Conservation (phyloP, 23 tunicate species). For the Phallusia fumigata region DNA sequence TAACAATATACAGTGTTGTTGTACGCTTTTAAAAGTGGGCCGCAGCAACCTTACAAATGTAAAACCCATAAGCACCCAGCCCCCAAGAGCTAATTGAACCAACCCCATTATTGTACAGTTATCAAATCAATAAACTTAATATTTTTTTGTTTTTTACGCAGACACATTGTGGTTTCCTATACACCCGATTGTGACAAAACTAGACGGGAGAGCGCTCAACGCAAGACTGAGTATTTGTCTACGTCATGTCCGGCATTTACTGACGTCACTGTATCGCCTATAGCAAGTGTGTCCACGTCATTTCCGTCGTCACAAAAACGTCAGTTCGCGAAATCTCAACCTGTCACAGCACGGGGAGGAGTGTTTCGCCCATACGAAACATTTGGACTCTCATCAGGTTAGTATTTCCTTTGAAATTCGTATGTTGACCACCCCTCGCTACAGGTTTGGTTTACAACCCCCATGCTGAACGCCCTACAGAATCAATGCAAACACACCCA, state of each 20-base stretch:
- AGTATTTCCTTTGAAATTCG: too few species aligned
- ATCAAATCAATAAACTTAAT: too few species aligned
- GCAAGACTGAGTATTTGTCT: slow-evolving; percentile 52
- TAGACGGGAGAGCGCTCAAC: neutral
- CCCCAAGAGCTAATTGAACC: too few species aligned
- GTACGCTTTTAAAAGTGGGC: too few species aligned
- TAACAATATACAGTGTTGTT: too few species aligned
- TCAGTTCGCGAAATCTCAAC: neutral
- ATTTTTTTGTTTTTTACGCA: neutral
- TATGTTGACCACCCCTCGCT: too few species aligned
- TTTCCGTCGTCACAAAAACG: slow-evolving; percentile 31
- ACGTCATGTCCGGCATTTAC: slow-evolving; percentile 65
- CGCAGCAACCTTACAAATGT: too few species aligned
- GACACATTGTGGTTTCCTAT: slow-evolving; percentile 64
- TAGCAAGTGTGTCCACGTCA: slow-evolving; percentile 51
- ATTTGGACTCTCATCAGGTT: slow-evolving; percentile 28
- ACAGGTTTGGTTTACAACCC: too few species aligned
- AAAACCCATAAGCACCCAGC: too few species aligned
- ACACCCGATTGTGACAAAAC: slow-evolving; percentile 3
- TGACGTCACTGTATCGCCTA: slow-evolving; percentile 10
- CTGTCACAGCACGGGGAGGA: slow-evolving; percentile 15
- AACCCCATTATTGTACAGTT: too few species aligned
- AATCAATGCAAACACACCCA: too few species aligned
- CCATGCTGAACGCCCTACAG: too few species aligned
- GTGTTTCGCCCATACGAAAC: slow-evolving; percentile 58